Conservation (phyloP, 2,113 vertebrate genomes). For the Strix aluco region DNA sequence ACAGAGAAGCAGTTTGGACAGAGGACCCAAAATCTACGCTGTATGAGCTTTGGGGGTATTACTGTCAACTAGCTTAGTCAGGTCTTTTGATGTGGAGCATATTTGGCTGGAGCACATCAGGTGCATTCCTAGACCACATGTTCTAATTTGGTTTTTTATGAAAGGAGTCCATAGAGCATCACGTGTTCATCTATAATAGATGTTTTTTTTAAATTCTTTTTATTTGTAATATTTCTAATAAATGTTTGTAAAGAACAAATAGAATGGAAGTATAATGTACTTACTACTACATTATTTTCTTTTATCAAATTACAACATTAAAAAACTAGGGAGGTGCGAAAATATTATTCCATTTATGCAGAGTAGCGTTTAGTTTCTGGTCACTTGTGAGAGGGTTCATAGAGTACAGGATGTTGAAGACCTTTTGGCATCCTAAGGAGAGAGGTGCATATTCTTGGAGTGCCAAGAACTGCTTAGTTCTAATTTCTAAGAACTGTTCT, state of each 20-base stretch:
- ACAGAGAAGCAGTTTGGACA: not conserved
- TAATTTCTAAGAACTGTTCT: not conserved
- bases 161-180: not conserved
- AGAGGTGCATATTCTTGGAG: not conserved
- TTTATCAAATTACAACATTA: not conserved
- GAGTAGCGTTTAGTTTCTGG: not conserved
- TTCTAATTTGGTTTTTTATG: not conserved
- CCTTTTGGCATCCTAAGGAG: not conserved
- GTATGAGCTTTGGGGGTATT: not conserved
- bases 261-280: not conserved
- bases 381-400: not conserved
- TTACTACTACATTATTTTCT: not conserved
- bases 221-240: not conserved
- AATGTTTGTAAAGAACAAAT: not conserved
- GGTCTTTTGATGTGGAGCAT: not conserved
- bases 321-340: not conserved
- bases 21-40: not conserved
- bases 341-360: not conserved
- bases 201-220: fast-evolving
- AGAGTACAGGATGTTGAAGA: not conserved
- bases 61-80: not conserved
- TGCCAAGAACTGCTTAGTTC: not conserved
- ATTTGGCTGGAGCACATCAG: not conserved
- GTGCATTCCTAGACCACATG: not conserved
- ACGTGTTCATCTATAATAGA: not conserved